Base-by-base conservation (phyloP, 2,888 invertebrate genomes). In the Troglohyphantes excavatus region DNA sequence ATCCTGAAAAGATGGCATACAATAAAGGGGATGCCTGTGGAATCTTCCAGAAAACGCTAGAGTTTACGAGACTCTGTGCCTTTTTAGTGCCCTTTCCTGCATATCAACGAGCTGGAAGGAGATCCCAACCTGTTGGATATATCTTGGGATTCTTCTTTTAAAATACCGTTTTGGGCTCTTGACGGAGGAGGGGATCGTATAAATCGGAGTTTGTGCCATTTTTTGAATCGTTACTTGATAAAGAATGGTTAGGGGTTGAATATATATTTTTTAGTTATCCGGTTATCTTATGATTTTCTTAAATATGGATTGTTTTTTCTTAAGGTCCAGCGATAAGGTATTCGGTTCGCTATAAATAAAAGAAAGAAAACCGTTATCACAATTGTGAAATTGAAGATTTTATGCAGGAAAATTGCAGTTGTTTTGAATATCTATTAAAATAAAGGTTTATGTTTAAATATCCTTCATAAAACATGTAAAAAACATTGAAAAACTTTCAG, bases 41-140 rank as follows among this genome's bases (percentile, higher is more conserved):
- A 53, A 81, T 81, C 65, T 75, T 65, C 46, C 19, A 33, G 46
- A 39, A 53, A 75, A 75, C 17, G 75, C 46, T 46, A 21, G 68
- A 76, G 68, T 85, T 86, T 86, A 86, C 78, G 86, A 86, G 78
- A 79, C 9, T 67, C 29, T 2, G 23, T 19, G 72, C 59, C 59
- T 29, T 43, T n/a, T 84, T 75, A 65, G 33, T 63, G 75, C 65
- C 43, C 17, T 43, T 84, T 65, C 23, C 29, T 76, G 76, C 76
- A 85, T 84, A 84, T 75, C 84, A 84, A 78, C 68, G 78, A 78
- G 70, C 26, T 65, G 26, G 19, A 68, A 72, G 21, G 70, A 39
- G 68, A 73, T 63, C 19, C 17, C 84, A 72, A 79, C 86, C 86
- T 86, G 86, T 86, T 86, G 86, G 70, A 23, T 68, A 33, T 29